Conservation (phyloP, 2,888 invertebrate species). For the Megamerina dolium region DNA sequence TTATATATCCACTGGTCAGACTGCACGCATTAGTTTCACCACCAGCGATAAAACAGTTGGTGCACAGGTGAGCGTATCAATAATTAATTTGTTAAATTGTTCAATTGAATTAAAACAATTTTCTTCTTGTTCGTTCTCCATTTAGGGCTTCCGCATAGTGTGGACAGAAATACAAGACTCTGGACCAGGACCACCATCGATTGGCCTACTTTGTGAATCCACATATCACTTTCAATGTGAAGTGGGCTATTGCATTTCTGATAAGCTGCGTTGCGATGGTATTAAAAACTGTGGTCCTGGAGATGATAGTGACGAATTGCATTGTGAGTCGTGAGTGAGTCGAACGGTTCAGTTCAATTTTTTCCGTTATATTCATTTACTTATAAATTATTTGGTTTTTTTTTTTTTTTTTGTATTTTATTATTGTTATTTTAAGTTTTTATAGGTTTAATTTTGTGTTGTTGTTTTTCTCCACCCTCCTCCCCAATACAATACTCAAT, state of each 20-base stretch:
- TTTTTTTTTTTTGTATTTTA: conserved; percentile 15
- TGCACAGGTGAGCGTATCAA: conserved; percentile 58
- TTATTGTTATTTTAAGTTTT: too few relatives aligned
- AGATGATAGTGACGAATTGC: conserved; percentile 51
- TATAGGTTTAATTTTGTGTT: conserved; percentile 25
- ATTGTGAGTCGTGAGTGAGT: conserved; percentile 54
- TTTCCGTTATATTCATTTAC: conserved; percentile 29
- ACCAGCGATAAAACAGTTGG: conserved; percentile 93
- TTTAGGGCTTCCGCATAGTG: conserved; percentile 79
- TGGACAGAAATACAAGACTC: conserved; percentile 87
- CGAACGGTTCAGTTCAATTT: conserved; percentile 53
- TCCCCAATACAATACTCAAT: too few relatives aligned
- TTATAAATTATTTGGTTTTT: conserved; percentile 20
- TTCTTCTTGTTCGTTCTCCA: neutral
- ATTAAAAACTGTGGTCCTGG: conserved; percentile 68
- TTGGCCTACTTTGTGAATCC: conserved; percentile 49
- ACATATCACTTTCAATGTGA: conserved; percentile 70
- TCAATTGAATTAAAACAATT: neutral
- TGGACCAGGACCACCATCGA: conserved; percentile 51
- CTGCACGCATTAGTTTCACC: conserved; percentile 87
- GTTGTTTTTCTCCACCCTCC: too few relatives aligned
- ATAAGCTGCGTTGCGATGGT: conserved; percentile 69
- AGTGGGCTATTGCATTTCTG: conserved; percentile 73
- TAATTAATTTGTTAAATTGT: too few relatives aligned
- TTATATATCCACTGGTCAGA: conserved; percentile 79